Base-by-base conservation (phyloP, 2,113 vertebrate species). In the Caranx ignobilis region DNA sequence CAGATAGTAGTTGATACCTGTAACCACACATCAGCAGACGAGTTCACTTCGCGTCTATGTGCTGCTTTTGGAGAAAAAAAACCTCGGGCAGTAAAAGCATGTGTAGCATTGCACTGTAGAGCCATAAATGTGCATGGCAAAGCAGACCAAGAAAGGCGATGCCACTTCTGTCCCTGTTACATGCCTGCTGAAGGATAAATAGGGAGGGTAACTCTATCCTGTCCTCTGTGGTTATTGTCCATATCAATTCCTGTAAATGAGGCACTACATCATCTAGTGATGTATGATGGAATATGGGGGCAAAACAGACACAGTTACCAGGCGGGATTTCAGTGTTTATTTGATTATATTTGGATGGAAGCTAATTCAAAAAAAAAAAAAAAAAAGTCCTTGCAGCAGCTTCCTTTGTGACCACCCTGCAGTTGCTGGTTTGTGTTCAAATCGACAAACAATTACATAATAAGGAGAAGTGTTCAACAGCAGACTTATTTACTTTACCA, bases 201-300 rank as follows among this genome's bases (percentile, higher is more conserved):
- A 82, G 76, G 68, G 84, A 88, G 84, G 86, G 88, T 87, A 86
- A 91, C 86, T 89, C 72, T 80, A 83, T 85, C 87, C 67, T 60
- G 81, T 83, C 86, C 84, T 87, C 63, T 88, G 89, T 90, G 87
- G 87, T 88, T 89, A 91, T 79, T 45, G 48, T 81, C 80, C 76
- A 55, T 90, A 91, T 92, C 89, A 79, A 43, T 91, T 91, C 81
- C 88, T 88, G 88, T 92, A 91, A 87, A 87, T 75, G 79, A 75
- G 71, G 70, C 86, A 69, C 73, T 88, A 68, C 66, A 86, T 90
- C 82, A 88, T 82, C 79, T 59, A 26, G 70, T 35, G 3, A 79
- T 71, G 82, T 81, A 55, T 73, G 78, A 86, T 32, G 62, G 62
- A 71, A 68, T 71, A 60, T n/a, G 54, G 43, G 57, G 62, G 48